Percentiles rank a stretch among this genome's conserved stretches.
Evolutionary conservation across 2,888 invertebrate species (phyloP).

Genomic region (Andricus quercusramuli): DNA sequence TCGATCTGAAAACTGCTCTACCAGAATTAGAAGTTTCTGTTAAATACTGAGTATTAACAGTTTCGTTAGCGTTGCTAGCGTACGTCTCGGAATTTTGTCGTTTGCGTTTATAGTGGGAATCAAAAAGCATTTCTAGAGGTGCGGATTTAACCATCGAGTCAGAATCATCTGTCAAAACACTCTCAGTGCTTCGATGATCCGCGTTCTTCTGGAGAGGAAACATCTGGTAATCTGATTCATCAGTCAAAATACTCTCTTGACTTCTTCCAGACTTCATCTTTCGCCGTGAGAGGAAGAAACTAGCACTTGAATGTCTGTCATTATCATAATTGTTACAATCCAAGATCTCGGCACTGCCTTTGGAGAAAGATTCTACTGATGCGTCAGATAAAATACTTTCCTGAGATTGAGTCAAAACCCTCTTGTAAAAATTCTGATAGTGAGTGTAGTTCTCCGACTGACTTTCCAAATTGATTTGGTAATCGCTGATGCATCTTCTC

Average conservation of each 20-base stretch:
- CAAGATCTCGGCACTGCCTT: conserved; percentile 71
- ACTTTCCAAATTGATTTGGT: conserved; percentile 84
- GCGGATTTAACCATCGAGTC: conserved; percentile 87
- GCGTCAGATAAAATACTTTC: conserved; percentile 75
- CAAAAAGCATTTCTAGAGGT: conserved; percentile 86
- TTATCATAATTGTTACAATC: conserved; percentile 73
- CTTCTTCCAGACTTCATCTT: conserved; percentile 84
- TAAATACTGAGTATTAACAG: conserved; percentile 36
- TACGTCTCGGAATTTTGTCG: conserved; percentile 78
- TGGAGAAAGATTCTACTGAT: conserved; percentile 72
- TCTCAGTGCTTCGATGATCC: conserved; percentile 89
- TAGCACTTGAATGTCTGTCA: conserved; percentile 83
- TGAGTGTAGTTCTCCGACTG: conserved; percentile 59
- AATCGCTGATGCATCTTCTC: conserved; percentile 87
- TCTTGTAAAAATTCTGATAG: conserved; percentile 60
- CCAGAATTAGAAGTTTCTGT: conserved; percentile 51
- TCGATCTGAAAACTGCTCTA: conserved; percentile 75
- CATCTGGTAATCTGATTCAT: conserved; percentile 84
- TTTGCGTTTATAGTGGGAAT: conserved; percentile 78
- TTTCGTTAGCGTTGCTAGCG: conserved; percentile 65
- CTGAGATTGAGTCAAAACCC: conserved; percentile 69
- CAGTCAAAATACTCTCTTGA: conserved; percentile 89
- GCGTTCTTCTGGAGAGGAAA: conserved; percentile 80
- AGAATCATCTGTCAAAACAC: conserved; percentile 89
- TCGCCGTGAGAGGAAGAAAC: conserved; percentile 88